These are phyloP conservation scores for Panurus biarmicus DNA, from an alignment of 2,113 vertebrate species.

Conservation along the genomic window DNA sequence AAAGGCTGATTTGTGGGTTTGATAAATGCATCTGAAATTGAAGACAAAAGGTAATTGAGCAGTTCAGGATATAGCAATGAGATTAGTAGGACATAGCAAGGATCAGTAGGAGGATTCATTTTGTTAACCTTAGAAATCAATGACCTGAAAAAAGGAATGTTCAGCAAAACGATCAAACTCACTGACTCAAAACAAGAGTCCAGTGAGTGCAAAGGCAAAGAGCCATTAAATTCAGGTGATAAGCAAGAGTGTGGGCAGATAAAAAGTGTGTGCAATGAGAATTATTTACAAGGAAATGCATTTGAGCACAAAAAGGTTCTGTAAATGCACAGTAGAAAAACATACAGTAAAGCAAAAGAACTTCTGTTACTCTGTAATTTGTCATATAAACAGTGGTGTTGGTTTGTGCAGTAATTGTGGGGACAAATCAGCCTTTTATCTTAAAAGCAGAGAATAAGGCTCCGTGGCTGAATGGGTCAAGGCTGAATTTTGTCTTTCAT, in stretches of 20 bases:
- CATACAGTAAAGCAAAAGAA: background rate
- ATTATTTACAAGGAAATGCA: background rate
- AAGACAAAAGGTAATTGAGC: conserved; percentile 52
- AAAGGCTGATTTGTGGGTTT: background rate
- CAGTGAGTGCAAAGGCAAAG: background rate
- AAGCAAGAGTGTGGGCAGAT: background rate
- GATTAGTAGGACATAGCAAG: background rate
- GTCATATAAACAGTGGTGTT: background rate
- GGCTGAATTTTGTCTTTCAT: background rate
- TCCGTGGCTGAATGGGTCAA: background rate
- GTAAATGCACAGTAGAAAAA: background rate
- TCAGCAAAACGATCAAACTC: conserved; percentile 26
- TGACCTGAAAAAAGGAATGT: conserved; percentile 60
- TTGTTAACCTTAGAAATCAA: conserved; percentile 45
- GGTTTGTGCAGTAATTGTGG: background rate
- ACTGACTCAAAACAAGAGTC: conserved; percentile 23
- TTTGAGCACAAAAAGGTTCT: background rate
- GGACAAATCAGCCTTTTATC: background rate
- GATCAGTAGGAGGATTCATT: conserved; percentile 32
- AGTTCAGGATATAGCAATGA: background rate
- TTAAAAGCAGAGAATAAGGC: background rate
- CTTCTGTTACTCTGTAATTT: background rate
- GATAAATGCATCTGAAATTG: conserved; percentile 19
- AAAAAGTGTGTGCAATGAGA: background rate
- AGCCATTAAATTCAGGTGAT: background rate